Conservation (phyloP, 2,888 invertebrate genomes). For the Drosophila buzzatii region DNA sequence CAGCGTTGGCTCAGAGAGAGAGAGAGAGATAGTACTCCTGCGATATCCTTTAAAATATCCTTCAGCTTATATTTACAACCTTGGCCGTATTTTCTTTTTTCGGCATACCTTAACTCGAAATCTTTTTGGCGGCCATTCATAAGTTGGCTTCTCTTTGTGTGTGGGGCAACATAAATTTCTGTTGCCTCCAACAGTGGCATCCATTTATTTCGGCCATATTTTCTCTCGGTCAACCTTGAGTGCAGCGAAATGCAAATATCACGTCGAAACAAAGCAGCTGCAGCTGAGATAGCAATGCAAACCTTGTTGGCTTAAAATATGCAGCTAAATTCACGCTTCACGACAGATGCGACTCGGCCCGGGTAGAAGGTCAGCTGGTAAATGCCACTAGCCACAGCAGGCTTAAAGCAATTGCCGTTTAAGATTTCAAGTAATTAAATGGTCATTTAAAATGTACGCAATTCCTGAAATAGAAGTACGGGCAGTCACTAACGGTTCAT, state of each 20-base stretch:
- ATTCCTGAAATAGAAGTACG: constrained; percentile 2
- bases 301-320: constrained; percentile 45
- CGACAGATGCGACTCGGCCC: constrained; percentile 13
- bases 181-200: constrained; percentile 22
- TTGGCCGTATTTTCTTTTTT: constrained; percentile 28
- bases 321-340: constrained; percentile 32
- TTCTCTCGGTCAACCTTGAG: constrained; percentile 45
- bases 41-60: constrained; percentile 9
- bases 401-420: constrained; percentile 36
- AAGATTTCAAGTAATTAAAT: constrained; percentile 65
- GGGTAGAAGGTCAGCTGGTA: constrained; percentile 31
- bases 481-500: constrained; percentile 10
- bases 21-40: constrained; percentile 11
- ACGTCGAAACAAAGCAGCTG: constrained; percentile 44
- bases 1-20: background rate
- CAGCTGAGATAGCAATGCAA: constrained; percentile 31
- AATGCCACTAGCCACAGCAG: constrained; percentile 15
- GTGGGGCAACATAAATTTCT: constrained; percentile 59
- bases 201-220: constrained; percentile 46
- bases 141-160: constrained; percentile 40
- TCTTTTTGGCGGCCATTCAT: constrained; percentile 45
- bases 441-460: constrained; percentile 46
- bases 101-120: constrained; percentile 31
- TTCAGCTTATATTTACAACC: constrained; percentile 14
- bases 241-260: constrained; percentile 46